Evolutionary conservation across 2,888 invertebrate genomes (phyloP), one percentile per base, ranked within the genome.

Genomic region (Thereva nobilitata): DNA sequence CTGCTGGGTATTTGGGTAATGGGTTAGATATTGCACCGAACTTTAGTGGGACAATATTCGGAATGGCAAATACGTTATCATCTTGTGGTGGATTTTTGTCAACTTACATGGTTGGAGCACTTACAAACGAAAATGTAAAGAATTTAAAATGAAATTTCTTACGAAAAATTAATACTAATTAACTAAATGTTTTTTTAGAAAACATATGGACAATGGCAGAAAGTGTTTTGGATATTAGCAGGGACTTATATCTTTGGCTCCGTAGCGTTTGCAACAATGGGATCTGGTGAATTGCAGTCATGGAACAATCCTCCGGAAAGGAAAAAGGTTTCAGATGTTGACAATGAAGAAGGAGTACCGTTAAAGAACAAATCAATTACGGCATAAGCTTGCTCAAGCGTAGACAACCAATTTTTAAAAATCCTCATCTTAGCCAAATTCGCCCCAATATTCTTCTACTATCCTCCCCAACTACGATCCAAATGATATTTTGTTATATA

Each of bases 1-100:
- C 92, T 0, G 92, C 91, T 7, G 93, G 93, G 0, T 93, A 93
- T 78, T 84, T 93, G 38, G 90, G 92, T 70, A 93, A 93, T 76
- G 92, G 91, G 8, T 82, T 94, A 35, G 93, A 94, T 74, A 92
- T 94, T 73, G 93, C 93, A 3, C 93, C 93, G 0, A 92, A 93
- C 78, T 94, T 92, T 77, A 91, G 92, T 67, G 86, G 94, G 0
- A 93, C 93, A 1, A 92, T 94, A 70, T 93, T 93, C 78, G 93
- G 93, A 45, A 83, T 94, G 83, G 92, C 93, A n/a, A 93, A 93
- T 76, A 92, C 92, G 0, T 79, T 93, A 65, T 92, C 92, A 0
- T 93, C 93, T 0, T 83, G 91, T 61, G 91, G 92, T 5, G 93
- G 93, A 1, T 92, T 89, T 82, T 77, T 93, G 0, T 92, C 92